These are phyloP conservation scores for Parapristionchus giblindavisi DNA, from an alignment of 2,888 invertebrate genomes.

Conservation along the genomic window DNA sequence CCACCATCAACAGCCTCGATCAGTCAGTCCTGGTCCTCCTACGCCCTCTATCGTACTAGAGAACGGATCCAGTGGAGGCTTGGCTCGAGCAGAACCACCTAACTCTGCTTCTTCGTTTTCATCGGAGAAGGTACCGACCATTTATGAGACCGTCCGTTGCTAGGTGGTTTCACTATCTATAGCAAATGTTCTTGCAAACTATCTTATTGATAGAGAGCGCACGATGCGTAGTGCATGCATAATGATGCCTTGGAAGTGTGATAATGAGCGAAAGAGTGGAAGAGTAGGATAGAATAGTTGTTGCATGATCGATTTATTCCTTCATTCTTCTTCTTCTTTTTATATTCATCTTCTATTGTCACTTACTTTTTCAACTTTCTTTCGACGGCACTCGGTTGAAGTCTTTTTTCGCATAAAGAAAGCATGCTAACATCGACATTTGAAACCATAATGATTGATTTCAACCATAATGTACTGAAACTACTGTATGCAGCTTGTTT, in stretches of 20 bases:
- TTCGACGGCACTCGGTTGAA: too few relatives aligned
- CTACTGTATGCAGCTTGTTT: too few relatives aligned
- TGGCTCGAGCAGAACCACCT: slow-evolving; percentile 17
- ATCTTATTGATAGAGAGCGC: slow-evolving; percentile 15
- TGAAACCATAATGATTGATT: too few relatives aligned
- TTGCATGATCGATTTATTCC: slow-evolving; percentile 19
- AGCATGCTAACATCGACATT: too few relatives aligned
- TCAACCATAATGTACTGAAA: too few relatives aligned
- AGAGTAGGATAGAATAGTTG: neutral
- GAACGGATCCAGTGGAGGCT: slow-evolving; percentile 51
- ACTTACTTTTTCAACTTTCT: neutral
- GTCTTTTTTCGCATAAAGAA: too few relatives aligned
- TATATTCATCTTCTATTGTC: neutral
- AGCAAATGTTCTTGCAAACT: neutral
- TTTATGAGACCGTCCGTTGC: too few relatives aligned
- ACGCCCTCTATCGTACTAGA: slow-evolving; percentile 58
- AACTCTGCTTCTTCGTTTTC: slow-evolving; percentile 32
- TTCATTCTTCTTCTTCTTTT: neutral
- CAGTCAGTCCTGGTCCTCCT: slow-evolving; percentile 55
- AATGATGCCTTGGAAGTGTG: slow-evolving; percentile 29
- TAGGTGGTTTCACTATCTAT: neutral
- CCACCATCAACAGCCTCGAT: slow-evolving; percentile 62
- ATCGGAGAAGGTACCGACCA: slow-evolving; percentile 35
- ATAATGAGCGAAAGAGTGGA: neutral
- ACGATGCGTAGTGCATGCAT: too few relatives aligned